Percentiles rank a stretch among this genome's conserved stretches.
Evolutionary conservation across 2,888 invertebrate species (phyloP).

Genomic region (Yponomeuta cagnagella): DNA sequence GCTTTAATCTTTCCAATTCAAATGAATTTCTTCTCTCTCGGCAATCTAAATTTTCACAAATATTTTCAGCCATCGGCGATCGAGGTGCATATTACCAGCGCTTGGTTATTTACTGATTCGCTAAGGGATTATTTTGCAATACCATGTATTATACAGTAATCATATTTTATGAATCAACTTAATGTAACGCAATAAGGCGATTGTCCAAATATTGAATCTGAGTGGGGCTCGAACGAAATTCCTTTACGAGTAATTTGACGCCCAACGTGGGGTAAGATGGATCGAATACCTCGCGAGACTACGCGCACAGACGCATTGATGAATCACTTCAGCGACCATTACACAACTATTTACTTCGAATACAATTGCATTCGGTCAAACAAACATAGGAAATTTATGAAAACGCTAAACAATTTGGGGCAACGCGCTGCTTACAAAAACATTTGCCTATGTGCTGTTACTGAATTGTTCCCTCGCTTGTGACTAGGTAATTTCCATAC

Average conservation of each 20-base stretch:
- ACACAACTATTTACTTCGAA: neutral
- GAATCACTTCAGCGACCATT: slow-evolving; percentile 37
- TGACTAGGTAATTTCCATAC: slow-evolving; percentile 76
- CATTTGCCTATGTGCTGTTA: slow-evolving; percentile 71
- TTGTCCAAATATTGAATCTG: slow-evolving; percentile 49
- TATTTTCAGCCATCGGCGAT: slow-evolving; percentile 63
- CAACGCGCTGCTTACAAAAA: slow-evolving; percentile 73
- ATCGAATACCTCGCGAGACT: slow-evolving; percentile 4
- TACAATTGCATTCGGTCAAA: slow-evolving; percentile 10
- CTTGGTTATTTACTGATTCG: neutral
- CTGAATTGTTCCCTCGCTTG: slow-evolving; percentile 74
- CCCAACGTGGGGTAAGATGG: slow-evolving; percentile 42
- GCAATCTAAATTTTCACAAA: slow-evolving; percentile 72
- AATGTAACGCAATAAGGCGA: slow-evolving; percentile 24
- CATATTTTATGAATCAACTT: neutral
- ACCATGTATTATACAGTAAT: neutral
- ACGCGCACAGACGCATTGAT: slow-evolving; percentile 28
- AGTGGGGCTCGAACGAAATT: slow-evolving; percentile 51
- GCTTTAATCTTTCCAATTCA: slow-evolving; percentile 75
- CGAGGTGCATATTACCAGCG: neutral
- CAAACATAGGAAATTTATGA: slow-evolving; percentile 36
- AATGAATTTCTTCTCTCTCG: slow-evolving; percentile 65
- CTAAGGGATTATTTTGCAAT: neutral
- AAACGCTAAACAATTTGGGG: slow-evolving; percentile 54
- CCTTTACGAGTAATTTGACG: slow-evolving; percentile 59